Evolutionary conservation across 2,888 invertebrate species (phyloP).

Genomic region (Pemphredon lugubris): DNA sequence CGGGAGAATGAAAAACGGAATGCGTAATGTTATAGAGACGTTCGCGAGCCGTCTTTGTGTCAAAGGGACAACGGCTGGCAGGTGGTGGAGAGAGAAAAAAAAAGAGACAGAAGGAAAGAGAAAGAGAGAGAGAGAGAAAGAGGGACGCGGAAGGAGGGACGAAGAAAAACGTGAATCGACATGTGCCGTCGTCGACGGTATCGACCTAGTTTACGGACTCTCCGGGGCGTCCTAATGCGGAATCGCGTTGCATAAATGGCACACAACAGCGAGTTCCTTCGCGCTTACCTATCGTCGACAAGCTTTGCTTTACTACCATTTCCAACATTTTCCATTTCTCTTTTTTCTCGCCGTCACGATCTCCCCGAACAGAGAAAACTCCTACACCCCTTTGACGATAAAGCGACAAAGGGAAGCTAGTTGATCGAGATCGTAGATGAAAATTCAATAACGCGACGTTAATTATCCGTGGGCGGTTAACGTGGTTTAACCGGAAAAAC

Average conservation of each 20-base stretch:
- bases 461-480: too few relatives aligned
- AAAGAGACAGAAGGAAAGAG: not conserved
- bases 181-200: constrained; percentile 47
- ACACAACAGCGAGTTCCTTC: constrained; percentile 4
- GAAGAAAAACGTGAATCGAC: constrained; percentile 44
- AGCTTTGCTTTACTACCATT: not conserved
- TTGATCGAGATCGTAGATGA: too few relatives aligned
- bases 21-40: constrained; percentile 35
- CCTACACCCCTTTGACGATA: too few relatives aligned
- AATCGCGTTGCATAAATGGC: constrained; percentile 47
- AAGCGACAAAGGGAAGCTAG: too few relatives aligned
- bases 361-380: too few relatives aligned
- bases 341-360: too few relatives aligned
- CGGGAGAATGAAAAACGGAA: constrained; percentile 24
- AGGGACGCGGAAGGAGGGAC: constrained; percentile 7
- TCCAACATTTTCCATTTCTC: too few relatives aligned
- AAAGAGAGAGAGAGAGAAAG: too few relatives aligned
- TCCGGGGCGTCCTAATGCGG: constrained; percentile 41
- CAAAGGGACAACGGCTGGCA: constrained; percentile 9
- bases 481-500: too few relatives aligned
- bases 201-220: constrained; percentile 51
- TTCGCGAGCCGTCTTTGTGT: constrained; percentile 21
- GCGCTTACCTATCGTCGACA: constrained; percentile 12
- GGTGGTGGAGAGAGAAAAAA: not conserved
- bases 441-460: too few relatives aligned